phyloP scores from a whole-genome alignment of 2,797 vertebrate genomes.

The Syngnathus rostellatus region DNA sequence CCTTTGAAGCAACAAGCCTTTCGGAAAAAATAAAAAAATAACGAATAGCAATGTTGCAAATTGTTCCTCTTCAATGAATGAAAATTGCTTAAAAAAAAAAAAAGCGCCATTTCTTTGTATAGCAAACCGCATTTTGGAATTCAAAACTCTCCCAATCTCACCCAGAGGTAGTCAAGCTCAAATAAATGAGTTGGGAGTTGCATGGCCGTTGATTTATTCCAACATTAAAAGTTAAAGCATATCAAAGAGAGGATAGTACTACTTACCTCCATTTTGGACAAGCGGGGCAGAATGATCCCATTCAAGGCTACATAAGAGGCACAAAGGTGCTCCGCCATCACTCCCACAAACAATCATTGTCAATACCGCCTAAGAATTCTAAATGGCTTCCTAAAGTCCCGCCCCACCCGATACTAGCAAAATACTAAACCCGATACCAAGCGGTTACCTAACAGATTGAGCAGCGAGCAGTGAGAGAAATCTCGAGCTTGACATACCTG shows the following conservation, averaged over 20 bases:
- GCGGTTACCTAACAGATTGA: not conserved
- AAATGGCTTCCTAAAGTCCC: not conserved
- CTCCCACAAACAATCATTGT: not conserved
- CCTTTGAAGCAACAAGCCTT: not conserved
- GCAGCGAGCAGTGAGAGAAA: slow-evolving; percentile 1
- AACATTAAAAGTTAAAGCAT: not conserved
- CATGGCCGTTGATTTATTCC: not conserved
- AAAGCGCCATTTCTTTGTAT: not conserved
- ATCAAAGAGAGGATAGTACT: not conserved
- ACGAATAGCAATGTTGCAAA: not conserved
- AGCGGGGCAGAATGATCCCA: not conserved
- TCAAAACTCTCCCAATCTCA: not conserved
- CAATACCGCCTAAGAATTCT: not conserved
- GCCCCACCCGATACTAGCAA: not conserved
- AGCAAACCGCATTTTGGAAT: not conserved
- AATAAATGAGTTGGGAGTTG: slow-evolving; percentile 5
- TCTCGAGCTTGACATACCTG: not conserved
- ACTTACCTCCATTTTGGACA: not conserved
- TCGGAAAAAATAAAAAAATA: not conserved
- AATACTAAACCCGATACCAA: not conserved
- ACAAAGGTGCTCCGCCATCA: slow-evolving; percentile 3
- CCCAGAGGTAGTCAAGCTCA: slow-evolving; percentile 7
- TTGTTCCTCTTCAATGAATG: not conserved
- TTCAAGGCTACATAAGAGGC: slow-evolving; percentile 14
- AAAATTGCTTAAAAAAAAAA: not conserved